Evolutionary conservation across 2,113 vertebrate species (phyloP).

Genomic region (Epinephelus lanceolatus): DNA sequence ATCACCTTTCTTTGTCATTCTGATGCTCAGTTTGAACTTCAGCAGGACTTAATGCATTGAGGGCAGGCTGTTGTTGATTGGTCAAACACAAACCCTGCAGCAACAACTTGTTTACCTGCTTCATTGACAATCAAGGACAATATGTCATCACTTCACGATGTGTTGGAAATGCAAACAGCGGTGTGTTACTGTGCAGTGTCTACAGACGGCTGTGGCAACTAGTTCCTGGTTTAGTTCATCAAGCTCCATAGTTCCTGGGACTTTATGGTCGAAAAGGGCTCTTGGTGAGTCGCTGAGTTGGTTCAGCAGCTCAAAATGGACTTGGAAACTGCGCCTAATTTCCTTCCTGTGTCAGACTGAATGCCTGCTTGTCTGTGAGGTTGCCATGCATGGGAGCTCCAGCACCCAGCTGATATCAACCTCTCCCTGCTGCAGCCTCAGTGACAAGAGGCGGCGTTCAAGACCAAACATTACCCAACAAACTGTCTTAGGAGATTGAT

Average conservation of each 20-base stretch:
- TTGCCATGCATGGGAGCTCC: conserved; percentile 26
- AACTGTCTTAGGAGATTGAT: conserved; percentile 47
- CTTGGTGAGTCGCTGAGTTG: neutral
- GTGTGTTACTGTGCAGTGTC: no score
- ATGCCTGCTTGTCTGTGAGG: conserved; percentile 26
- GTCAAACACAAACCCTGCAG: no score
- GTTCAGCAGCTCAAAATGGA: conserved; percentile 2
- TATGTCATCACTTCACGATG: no score
- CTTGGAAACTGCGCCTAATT: conserved; percentile 37
- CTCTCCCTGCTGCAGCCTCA: conserved; percentile 3
- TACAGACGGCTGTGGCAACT: no score
- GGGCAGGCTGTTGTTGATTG: no score
- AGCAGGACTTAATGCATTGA: no score
- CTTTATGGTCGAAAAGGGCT: neutral
- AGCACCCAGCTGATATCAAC: conserved; percentile 29
- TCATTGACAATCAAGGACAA: no score
- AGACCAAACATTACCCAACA: conserved; percentile 42
- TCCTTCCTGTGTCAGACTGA: conserved; percentile 45
- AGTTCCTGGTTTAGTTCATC: no score
- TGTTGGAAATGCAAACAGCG: no score
- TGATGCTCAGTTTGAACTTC: no score
- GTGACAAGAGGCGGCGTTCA: conserved; percentile 2
- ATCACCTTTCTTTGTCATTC: no score
- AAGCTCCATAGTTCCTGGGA: neutral
- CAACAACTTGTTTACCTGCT: no score